Conservation (phyloP, 37 sponge, comb jelly and placozoan genomes). For the Halichondria panicea region DNA sequence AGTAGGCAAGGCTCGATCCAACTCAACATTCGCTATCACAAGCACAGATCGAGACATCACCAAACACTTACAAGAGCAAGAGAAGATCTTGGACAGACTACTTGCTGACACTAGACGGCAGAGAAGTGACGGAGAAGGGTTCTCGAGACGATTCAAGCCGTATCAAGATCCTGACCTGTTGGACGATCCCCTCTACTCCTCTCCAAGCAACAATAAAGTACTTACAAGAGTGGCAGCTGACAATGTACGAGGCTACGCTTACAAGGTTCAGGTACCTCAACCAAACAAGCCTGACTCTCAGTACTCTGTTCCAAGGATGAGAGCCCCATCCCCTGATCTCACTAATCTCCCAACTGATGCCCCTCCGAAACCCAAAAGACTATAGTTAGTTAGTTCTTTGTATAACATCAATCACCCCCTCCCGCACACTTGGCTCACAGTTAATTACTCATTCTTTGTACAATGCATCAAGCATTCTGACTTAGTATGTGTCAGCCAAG, state of each 20-base stretch:
- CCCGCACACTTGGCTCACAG: no score
- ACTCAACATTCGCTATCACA: background rate
- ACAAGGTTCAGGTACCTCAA: slow-evolving; percentile 52
- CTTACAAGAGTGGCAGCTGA: slow-evolving; percentile 49
- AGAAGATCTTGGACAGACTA: slow-evolving; percentile 22
- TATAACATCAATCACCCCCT: background rate
- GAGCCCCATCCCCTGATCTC: slow-evolving; percentile 51
- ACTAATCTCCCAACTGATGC: slow-evolving; percentile 38
- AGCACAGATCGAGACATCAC: background rate
- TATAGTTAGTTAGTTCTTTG: background rate
- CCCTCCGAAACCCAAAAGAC: slow-evolving; percentile 53
- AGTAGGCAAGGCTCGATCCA: background rate
- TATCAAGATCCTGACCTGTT: background rate
- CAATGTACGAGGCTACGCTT: slow-evolving; percentile 56
- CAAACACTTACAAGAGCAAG: slow-evolving; percentile 33
- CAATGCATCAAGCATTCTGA: no score
- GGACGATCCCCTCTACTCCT: slow-evolving; percentile 5
- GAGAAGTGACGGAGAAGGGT: slow-evolving; percentile 13
- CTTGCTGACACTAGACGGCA: slow-evolving; percentile 19
- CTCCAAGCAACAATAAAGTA: slow-evolving; percentile 25
- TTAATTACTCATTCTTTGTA: no score
- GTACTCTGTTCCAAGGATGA: slow-evolving; percentile 55
- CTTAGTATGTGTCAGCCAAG: no score
- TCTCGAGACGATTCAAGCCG: slow-evolving; percentile 1
- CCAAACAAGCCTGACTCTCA: slow-evolving; percentile 32